Conservation (phyloP, 2,797 vertebrate genomes). For the Eurystomus glaucurus region DNA sequence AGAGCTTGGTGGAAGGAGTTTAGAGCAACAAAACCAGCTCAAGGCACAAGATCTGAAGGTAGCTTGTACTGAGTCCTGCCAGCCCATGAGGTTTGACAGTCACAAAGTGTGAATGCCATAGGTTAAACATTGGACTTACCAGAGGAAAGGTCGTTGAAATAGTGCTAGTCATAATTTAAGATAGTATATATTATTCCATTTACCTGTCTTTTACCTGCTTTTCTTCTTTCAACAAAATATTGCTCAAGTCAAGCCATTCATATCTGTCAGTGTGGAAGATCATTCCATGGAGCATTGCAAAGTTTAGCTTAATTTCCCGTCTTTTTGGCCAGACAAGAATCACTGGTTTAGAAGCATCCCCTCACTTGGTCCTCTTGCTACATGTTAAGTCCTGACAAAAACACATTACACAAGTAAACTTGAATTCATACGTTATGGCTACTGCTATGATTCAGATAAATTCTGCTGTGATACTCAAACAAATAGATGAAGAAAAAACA, state of each 20-base stretch:
- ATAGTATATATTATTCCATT: neutral
- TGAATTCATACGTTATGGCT: neutral
- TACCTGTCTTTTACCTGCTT: neutral
- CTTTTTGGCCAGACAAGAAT: neutral
- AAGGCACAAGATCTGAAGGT: neutral
- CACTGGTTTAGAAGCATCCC: neutral
- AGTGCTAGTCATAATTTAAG: neutral
- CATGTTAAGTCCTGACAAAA: neutral
- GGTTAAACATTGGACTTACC: neutral
- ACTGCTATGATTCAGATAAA: neutral
- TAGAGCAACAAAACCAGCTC: neutral
- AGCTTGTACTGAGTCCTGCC: neutral
- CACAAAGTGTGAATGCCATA: neutral
- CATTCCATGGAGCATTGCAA: rapidly evolving
- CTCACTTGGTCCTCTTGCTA: neutral
- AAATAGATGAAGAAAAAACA: neutral
- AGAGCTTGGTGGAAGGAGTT: neutral
- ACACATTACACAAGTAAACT: neutral
- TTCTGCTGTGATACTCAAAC: neutral
- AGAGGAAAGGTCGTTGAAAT: neutral
- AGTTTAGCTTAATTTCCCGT: neutral
- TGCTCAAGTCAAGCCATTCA: neutral
- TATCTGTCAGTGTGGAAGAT: neutral
- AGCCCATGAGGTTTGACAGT: neutral
- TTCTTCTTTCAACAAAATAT: neutral